Conservation (phyloP, 2,888 invertebrate species). For the Xestia ashworthii region DNA sequence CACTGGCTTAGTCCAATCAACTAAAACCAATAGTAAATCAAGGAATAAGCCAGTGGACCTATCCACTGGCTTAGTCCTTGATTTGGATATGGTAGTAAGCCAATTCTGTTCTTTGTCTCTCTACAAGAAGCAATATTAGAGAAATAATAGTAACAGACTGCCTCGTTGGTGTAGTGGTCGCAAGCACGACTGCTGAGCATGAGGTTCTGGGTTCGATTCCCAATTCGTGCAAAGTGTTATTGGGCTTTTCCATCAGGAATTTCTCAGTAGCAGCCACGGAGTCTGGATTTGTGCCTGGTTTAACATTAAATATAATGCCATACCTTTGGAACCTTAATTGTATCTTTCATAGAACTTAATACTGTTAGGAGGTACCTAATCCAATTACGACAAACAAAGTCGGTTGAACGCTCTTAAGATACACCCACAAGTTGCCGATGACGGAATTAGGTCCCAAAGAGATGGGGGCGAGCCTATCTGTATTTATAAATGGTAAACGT, state of each 20-base stretch:
- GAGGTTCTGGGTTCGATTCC: background rate
- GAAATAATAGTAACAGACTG: background rate
- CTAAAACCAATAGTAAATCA: no score
- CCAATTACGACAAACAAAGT: slow-evolving; percentile 8
- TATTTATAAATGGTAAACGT: slow-evolving; percentile 22
- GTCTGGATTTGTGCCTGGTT: background rate
- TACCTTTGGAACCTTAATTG: background rate
- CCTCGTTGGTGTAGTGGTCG: background rate
- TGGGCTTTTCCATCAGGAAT: background rate
- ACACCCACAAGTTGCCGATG: slow-evolving; percentile 29
- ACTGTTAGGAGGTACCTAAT: background rate
- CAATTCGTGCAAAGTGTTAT: background rate
- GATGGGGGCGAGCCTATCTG: slow-evolving; percentile 22
- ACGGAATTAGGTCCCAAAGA: slow-evolving; percentile 30
- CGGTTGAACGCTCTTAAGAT: slow-evolving; percentile 2
- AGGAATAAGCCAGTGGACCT: no score
- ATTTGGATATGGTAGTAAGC: background rate
- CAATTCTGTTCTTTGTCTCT: background rate
- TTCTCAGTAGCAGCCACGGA: background rate
- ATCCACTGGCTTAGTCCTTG: background rate
- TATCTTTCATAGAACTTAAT: background rate
- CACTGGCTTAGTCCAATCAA: background rate
- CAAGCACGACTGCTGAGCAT: no score
- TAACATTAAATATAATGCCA: no score
- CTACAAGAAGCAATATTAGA: background rate